Percentiles rank a stretch among this genome's conserved stretches.
Evolutionary conservation across 2,888 invertebrate genomes (phyloP).

Genomic region (Lapara coniferarum): DNA sequence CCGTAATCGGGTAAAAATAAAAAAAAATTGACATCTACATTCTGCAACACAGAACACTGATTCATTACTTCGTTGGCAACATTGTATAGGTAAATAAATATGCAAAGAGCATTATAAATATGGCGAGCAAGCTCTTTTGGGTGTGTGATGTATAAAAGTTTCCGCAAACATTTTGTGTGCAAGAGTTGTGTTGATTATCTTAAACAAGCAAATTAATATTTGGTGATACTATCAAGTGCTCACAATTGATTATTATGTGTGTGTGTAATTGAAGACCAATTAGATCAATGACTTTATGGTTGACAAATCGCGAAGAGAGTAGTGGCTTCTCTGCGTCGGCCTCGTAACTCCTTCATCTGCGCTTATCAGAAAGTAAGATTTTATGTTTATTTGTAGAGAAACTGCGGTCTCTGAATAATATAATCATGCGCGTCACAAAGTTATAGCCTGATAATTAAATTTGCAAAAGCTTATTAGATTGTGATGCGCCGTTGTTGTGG

Average conservation of each 20-base stretch:
- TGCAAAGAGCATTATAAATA: no score
- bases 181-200: slow-evolving; percentile 26
- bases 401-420: slow-evolving; percentile 46
- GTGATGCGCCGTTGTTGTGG: slow-evolving; percentile 57
- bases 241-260: slow-evolving; percentile 35
- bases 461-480: slow-evolving; percentile 60
- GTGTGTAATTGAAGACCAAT: slow-evolving; percentile 53
- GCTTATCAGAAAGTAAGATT: slow-evolving; percentile 61
- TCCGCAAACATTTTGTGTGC: slow-evolving; percentile 35
- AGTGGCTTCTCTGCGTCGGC: slow-evolving; percentile 63
- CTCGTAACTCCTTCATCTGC: slow-evolving; percentile 57
- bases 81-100: slow-evolving; percentile 71
- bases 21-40: no score
- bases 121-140: slow-evolving; percentile 58
- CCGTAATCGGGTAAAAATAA: no score
- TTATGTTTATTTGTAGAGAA: slow-evolving; percentile 52
- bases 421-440: slow-evolving; percentile 38
- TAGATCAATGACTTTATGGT: slow-evolving; percentile 74
- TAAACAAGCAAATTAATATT: slow-evolving; percentile 25
- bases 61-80: no score
- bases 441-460: slow-evolving; percentile 52
- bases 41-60: no score
- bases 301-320: slow-evolving; percentile 66
- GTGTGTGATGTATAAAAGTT: slow-evolving; percentile 46
- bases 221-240: slow-evolving; percentile 29